These are phyloP conservation scores for Manduca sexta DNA, from an alignment of 1,140 invertebrate species.

Conservation along the genomic window DNA sequence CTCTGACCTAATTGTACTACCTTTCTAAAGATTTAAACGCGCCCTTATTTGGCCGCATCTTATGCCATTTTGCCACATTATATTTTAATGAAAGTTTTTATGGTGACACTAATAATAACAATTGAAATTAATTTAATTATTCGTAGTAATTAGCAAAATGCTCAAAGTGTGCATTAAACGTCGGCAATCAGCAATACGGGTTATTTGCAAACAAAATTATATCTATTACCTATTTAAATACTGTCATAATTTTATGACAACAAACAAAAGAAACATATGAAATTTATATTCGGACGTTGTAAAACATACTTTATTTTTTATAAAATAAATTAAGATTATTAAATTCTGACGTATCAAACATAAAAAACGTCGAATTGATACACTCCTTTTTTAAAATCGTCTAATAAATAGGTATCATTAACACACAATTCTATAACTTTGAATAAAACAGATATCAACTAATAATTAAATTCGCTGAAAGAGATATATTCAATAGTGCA, in stretches of 20 bases:
- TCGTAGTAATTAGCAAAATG: background rate
- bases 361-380: no score
- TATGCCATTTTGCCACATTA: slow-evolving; percentile 52
- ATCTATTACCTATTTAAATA: no score
- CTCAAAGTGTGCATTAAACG: background rate
- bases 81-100: slow-evolving; percentile 59
- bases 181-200: background rate
- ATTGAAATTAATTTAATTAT: slow-evolving; percentile 23
- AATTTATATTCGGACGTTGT: no score
- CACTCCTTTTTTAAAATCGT: no score
- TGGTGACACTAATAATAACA: slow-evolving; percentile 38
- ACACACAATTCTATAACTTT: no score
- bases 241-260: no score
- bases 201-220: background rate
- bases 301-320: no score
- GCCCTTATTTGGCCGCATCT: slow-evolving; percentile 24
- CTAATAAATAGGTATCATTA: no score
- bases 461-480: background rate
- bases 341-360: no score
- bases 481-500: slow-evolving; percentile 1
- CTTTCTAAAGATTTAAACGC: background rate
- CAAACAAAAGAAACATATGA: no score
- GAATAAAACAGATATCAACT: background rate
- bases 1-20: no score
- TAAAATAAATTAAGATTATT: no score